Base-by-base conservation (phyloP, 2,797 vertebrate genomes). In the Sebastiscus albofasciatus region DNA sequence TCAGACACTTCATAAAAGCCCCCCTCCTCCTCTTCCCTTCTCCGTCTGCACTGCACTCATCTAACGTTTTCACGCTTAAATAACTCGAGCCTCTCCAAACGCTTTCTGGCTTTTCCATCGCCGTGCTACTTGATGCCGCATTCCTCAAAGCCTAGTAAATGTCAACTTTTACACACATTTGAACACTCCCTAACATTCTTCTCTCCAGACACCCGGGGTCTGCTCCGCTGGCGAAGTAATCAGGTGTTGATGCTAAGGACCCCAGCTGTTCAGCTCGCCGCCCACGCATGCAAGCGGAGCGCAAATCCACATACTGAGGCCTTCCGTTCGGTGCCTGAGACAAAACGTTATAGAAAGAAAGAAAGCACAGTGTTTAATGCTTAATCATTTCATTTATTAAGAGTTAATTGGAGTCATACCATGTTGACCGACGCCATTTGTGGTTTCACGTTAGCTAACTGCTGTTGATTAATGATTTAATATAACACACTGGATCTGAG, bases 111-210 rank as follows among this genome's bases (percentile, higher is more conserved):
- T 81, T 91, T 89, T 84, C 87, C 87, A 83, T 85, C 8, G 49
- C 74, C 7, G 34, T 42, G 83, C 79, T 91, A 75, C 82, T 88
- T 61, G 77, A 87, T 67, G 83, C 89, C 31, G 71, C 92, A 91
- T 93, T 94, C 92, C 91, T 91, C 84, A 72, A 84, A 89, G 75
- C 64, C 87, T 77, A 89, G 80, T 91, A 88, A 86, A 93, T 74
- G 87, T 90, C 89, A 91, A 83, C 85, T 88, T 90, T 90, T 87
- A 87, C 81, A 90, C 87, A 86, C 86, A 79, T 87, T n/a, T 73
- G 67, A 86, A 84, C 92, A 87, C 92, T 92, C 93, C 93, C 90
- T 75, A 36, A 84, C 86, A 92, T 93, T 93, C 91, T 60, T 91
- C 72, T 33, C n/a, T 54, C 61, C 88, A 91, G 91, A 90, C 84